These are phyloP conservation scores for Geophilus truncorum DNA, from an alignment of 2,888 invertebrate genomes.

Conservation along the genomic window DNA sequence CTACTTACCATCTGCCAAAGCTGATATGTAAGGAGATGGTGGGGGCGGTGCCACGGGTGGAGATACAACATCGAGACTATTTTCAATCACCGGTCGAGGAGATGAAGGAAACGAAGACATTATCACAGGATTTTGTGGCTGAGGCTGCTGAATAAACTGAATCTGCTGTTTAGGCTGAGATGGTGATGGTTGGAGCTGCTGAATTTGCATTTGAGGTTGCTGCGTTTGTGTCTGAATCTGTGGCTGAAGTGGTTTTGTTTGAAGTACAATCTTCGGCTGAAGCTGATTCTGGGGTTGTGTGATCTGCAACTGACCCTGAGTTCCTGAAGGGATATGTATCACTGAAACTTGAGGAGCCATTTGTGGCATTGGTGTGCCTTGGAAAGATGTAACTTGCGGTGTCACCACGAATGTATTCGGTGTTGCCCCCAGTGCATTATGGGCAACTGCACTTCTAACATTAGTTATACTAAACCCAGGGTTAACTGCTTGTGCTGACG, in stretches of 20 bases:
- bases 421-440: neutral
- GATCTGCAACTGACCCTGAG: neutral
- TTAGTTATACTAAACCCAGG: neutral
- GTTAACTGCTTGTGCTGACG: neutral
- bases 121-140: neutral
- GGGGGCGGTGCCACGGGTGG: neutral
- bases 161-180: neutral
- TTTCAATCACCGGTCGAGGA: neutral
- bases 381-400: neutral
- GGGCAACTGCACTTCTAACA: neutral
- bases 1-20: slow-evolving; percentile 29
- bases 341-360: neutral
- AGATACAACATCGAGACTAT: neutral
- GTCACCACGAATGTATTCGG: neutral
- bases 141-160: no score
- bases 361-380: neutral
- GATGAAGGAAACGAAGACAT: neutral
- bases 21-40: slow-evolving; percentile 19
- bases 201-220: neutral
- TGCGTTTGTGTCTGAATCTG: neutral
- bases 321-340: neutral
- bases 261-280: neutral
- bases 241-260: neutral
- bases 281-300: neutral
- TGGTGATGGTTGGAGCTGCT: neutral